Evolutionary conservation across 2,797 vertebrate species (phyloP).

Genomic region (Lithobates pipiens): DNA sequence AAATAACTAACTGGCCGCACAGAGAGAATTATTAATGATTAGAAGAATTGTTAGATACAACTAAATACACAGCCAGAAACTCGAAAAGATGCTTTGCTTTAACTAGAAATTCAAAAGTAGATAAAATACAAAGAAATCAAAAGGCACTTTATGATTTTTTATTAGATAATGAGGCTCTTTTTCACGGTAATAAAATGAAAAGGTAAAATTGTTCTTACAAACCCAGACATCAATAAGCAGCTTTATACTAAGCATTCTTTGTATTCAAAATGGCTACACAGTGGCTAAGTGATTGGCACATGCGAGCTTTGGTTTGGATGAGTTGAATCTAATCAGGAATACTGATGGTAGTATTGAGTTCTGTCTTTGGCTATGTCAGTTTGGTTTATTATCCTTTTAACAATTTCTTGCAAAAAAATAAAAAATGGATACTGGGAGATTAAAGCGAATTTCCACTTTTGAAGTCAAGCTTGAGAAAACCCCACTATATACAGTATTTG

Average conservation of each 20-base stretch:
- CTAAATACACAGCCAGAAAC: not conserved
- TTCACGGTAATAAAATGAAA: not conserved
- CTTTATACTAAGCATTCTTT: not conserved
- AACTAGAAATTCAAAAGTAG: not conserved
- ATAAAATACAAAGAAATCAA: not conserved
- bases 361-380: too few relatives aligned
- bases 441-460: too few relatives aligned
- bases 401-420: too few relatives aligned
- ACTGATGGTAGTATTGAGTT: not conserved
- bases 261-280: not conserved
- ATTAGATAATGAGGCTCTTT: not conserved
- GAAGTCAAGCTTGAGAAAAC: too few relatives aligned
- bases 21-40: slow-evolving; percentile 30
- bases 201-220: not conserved
- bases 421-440: too few relatives aligned
- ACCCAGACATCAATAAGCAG: not conserved
- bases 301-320: too few relatives aligned
- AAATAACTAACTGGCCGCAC: slow-evolving; percentile 12
- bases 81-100: not conserved
- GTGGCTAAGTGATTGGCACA: not conserved
- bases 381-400: too few relatives aligned
- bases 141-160: not conserved
- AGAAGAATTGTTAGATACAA: not conserved
- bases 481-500: too few relatives aligned
- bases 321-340: too few relatives aligned